These are phyloP conservation scores for Dendrocopos noguchii DNA, from an alignment of 2,113 vertebrate genomes.

Conservation along the genomic window DNA sequence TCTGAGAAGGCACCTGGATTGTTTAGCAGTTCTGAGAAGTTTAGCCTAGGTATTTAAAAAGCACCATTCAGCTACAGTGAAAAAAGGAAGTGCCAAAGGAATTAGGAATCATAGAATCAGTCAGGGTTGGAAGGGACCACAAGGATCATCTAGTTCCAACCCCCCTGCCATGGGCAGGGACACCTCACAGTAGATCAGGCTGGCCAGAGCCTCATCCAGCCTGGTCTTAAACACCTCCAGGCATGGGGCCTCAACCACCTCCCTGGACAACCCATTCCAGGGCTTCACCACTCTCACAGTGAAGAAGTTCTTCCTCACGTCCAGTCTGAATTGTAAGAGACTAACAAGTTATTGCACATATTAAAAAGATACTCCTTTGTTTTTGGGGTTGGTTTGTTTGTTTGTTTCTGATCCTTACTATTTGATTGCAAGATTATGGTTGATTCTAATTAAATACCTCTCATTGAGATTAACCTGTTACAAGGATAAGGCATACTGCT, in stretches of 20 bases:
- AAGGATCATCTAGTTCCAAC: too few relatives aligned
- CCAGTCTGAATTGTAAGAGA: neutral
- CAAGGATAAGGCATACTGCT: neutral
- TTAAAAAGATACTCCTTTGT: neutral
- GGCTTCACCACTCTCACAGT: too few relatives aligned
- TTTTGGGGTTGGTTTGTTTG: neutral
- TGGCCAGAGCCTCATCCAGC: too few relatives aligned
- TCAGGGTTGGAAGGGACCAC: too few relatives aligned
- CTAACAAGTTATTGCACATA: constrained; percentile 4
- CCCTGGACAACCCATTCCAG: too few relatives aligned
- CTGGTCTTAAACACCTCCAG: too few relatives aligned
- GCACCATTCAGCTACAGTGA: neutral
- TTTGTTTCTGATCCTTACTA: constrained; percentile 5
- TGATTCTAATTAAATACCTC: constrained; percentile 11
- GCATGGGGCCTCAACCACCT: too few relatives aligned
- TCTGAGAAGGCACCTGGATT: neutral
- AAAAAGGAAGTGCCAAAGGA: neutral
- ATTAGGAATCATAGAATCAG: neutral
- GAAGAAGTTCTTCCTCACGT: too few relatives aligned
- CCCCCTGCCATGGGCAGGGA: too few relatives aligned
- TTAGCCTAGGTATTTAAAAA: neutral
- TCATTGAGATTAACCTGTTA: neutral
- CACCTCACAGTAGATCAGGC: too few relatives aligned
- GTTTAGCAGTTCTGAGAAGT: neutral
- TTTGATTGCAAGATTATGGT: constrained; percentile 13